Conservation (phyloP, 2,113 vertebrate genomes). For the Oreochromis niloticus region DNA sequence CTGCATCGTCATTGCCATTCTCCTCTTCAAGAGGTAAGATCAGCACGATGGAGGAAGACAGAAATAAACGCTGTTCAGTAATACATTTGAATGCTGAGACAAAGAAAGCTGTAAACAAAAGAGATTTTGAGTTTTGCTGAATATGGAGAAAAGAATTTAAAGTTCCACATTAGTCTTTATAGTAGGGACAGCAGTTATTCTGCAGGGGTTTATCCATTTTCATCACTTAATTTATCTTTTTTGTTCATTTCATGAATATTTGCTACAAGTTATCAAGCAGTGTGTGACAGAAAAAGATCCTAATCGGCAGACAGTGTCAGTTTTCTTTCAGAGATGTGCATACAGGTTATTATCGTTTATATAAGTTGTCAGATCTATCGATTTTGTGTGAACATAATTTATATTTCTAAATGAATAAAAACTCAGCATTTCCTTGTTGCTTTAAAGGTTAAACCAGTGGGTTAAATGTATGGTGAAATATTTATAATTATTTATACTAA, state of each 20-base stretch:
- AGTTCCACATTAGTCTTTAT: background rate
- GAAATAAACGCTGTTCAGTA: background rate
- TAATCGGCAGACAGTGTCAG: background rate
- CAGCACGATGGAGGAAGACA: background rate
- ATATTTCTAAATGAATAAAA: background rate
- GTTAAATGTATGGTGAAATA: background rate
- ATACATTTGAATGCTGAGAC: background rate
- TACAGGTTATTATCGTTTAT: too few relatives aligned
- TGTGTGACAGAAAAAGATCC: background rate
- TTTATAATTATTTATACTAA: background rate
- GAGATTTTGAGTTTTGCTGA: background rate
- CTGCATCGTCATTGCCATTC: conserved; percentile 98
- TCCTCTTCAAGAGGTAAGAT: conserved; percentile 96
- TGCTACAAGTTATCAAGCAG: background rate
- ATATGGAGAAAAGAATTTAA: background rate
- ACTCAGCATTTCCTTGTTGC: background rate
- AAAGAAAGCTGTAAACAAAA: background rate
- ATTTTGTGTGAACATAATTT: background rate
- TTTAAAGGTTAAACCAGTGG: background rate
- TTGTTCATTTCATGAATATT: background rate
- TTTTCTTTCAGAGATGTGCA: background rate
- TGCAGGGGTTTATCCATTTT: background rate
- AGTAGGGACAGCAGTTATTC: background rate
- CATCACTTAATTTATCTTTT: background rate
- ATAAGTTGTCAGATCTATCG: background rate